Evolutionary conservation across 1,140 invertebrate genomes (phyloP).

Genomic region (Conus ventricosus): DNA sequence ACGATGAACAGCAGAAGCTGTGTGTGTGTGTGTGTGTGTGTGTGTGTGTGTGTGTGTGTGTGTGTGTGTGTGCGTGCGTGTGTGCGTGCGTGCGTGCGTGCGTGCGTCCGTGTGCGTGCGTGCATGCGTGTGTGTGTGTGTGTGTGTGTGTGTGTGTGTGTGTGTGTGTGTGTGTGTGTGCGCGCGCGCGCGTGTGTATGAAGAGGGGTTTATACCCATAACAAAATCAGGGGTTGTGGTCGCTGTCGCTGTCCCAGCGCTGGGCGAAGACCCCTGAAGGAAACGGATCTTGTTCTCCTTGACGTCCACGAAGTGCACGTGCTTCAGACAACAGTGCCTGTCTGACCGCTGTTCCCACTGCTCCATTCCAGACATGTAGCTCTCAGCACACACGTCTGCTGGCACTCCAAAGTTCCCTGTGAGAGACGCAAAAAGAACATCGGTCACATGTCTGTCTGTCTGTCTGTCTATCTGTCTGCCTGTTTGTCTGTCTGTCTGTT

Average conservation of each 20-base stretch:
- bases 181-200: neutral
- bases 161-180: neutral
- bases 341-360: no score
- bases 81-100: neutral
- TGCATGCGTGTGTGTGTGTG: neutral
- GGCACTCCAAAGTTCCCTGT: no score
- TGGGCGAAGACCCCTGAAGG: no score
- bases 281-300: no score
- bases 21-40: conserved; percentile 9
- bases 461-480: neutral
- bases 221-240: no score
- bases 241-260: no score
- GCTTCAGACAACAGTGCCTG: no score
- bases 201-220: neutral
- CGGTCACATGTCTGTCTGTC: neutral
- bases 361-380: no score
- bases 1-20: no score
- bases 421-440: no score
- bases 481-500: neutral
- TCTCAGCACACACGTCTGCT: no score
- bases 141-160: neutral
- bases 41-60: conserved; percentile 10
- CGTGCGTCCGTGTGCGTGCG: neutral
- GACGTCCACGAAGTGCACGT: no score
- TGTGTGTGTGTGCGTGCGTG: neutral